Conservation (phyloP, 2,888 invertebrate species). For the Pollenia labialis region DNA sequence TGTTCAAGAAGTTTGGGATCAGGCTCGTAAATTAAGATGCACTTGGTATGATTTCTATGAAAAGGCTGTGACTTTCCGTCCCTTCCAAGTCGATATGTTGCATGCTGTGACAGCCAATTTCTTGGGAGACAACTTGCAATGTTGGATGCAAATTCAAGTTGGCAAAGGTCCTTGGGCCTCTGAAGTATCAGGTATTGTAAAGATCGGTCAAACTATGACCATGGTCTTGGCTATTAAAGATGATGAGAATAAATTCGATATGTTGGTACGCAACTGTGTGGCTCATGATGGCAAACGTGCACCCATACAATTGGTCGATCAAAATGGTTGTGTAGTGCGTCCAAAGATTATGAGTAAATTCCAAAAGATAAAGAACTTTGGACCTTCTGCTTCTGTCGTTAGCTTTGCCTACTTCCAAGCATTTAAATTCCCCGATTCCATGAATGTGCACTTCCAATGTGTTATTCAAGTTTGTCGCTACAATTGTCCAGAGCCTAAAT, state of each 20-base stretch:
- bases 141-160: constrained; percentile 99
- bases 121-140: constrained; percentile 96
- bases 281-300: constrained; percentile 97
- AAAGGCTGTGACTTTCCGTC: constrained; percentile 96
- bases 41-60: constrained; percentile 99
- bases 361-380: constrained; percentile 98
- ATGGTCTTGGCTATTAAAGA: constrained; percentile 98
- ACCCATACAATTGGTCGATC: constrained; percentile 96
- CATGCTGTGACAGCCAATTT: constrained; percentile 98
- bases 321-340: constrained; percentile 95
- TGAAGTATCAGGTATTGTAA: constrained; percentile 97
- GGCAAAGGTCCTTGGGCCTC: constrained; percentile 99
- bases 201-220: constrained; percentile 98
- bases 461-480: constrained; percentile 97
- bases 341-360: constrained; percentile 98
- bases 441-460: constrained; percentile 99
- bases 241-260: constrained; percentile 97
- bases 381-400: constrained; percentile 96
- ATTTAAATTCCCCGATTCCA: constrained; percentile 98
- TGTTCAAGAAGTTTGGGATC: constrained; percentile 98
- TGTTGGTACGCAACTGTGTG: constrained; percentile 96
- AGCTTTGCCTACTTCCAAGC: constrained; percentile 98
- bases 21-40: constrained; percentile 93
- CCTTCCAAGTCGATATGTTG: constrained; percentile 97
- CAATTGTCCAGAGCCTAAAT: constrained; percentile 96